Evolutionary conservation across 1,140 invertebrate species (phyloP), one percentile per base, ranked within the genome.

Genomic region (Acyrthosiphon pisum): DNA sequence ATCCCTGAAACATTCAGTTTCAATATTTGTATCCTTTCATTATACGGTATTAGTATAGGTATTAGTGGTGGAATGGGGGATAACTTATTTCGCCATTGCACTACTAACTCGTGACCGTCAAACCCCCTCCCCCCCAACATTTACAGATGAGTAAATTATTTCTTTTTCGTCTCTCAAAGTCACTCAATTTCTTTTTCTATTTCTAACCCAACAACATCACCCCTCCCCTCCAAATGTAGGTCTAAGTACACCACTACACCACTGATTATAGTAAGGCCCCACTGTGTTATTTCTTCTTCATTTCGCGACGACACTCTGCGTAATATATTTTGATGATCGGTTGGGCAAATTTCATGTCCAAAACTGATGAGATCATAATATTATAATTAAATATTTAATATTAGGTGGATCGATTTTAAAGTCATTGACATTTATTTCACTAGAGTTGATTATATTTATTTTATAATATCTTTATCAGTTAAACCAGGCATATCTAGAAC

Each of bases 151-250:
- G 8, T 68, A 68, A 14, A 68, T 68, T n/a, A 6, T 56, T 76
- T 76, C 14, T 76, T 76, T 35, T 56, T 56, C 26, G n/a, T 35
- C 18, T n/a, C 14, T 20, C 3, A 6, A 35, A 6, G 14, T 76
- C 14, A 76, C 18, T 6, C 14, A n/a, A 20, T 76, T 76, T 76
- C 11, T n/a, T n/a, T 76, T 7, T 35, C 6, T n/a, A 76, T 76
- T 7, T 35, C 6, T n/a, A n/a, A n/a, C 0, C 14, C n/a, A 1
- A 1, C 18, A 0, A 2, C 37, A 41, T 41, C 41, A 41, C 41
- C 56, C 56, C 23, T 9, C 23, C 9, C 14, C 60, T n/a, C 60
- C 11, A n/a, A 18, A 76, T n/a, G 0, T 18, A 76, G n/a, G 11
- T 18, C n/a, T n/a, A n/a, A 76, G 14, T n/a, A n/a, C 26, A 30